Evolutionary conservation across 1,140 invertebrate species (phyloP), one percentile per base, ranked within the genome.

Genomic region (Magallana angulata): DNA sequence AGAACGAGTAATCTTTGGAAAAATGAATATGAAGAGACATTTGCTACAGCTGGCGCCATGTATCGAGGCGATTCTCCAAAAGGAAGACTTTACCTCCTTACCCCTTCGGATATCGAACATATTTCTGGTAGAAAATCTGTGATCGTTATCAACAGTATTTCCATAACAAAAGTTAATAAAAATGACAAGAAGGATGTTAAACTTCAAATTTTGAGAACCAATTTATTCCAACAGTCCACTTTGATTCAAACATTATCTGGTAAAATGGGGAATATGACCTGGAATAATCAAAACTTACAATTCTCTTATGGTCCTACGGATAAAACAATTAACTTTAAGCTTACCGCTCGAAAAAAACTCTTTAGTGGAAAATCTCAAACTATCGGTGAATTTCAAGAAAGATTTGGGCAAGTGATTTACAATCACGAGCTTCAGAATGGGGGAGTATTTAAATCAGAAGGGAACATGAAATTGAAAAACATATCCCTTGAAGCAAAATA

Each of bases 11-110:
- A 89, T 36, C 80, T 93, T 0, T 94, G 94, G 94, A 90, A 90
- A 24, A 88, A 90, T 36, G 57, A 81, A 18, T 94, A 91, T 76
- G 87, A 91, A 76, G 92, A 93, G 80, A 87, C 85, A 8, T 94
- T 93, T 84, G 85, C 91, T 11, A 86, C 91, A 76, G 91, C 89
- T 89, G 94, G 94, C 48, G 93, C 93, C 3, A 95, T 95, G 94
- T 95, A 92, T 86, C 88, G 94, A 57, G 94, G 94, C 12, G 90
- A 90, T 9, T 88, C 92, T 12, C 91, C 92, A 82, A 58, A 68
- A n/a, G 90, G 90, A 59, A 85, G 62, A 36, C 86, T 90, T 30
- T 58, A 86, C 48, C 62, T 24, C 7, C n/a, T 89, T 9, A 84
- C 57, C 7, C 57, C 16, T 48, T 8, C n/a, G 9, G 85, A 89